Evolutionary conservation across 2,113 vertebrate species (phyloP), one percentile per base, ranked within the genome.

Genomic region (Progne subis): DNA sequence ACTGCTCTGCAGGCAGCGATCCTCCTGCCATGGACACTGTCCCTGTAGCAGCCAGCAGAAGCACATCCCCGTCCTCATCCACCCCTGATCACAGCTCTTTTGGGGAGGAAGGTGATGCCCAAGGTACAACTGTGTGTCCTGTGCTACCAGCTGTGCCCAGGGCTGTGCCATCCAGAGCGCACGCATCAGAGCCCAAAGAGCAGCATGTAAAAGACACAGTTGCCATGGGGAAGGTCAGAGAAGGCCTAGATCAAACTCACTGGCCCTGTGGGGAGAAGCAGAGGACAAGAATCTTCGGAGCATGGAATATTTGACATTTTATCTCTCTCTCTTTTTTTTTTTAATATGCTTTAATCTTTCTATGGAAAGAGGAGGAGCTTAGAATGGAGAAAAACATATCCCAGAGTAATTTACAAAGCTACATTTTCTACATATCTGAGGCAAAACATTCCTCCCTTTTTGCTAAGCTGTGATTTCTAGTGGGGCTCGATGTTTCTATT

Each of bases 351-450:
- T 92, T 94, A 63, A 74, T 94, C 56, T 81, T 78, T 55, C 90
- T 92, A n/a, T 81, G 88, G 94, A 95, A 96, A 92, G 43, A 95
- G 68, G 56, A 93, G 69, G 77, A 90, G 57, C 44, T 71, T 37
- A 49, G 34, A 93, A n/a, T 1, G 2, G 59, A 86, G 31, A 59
- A 81, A 88, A 90, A 65, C 39, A 74, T 43, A 82, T 52, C 79
- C 79, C 79, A 92, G 82, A 57, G 69, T 60, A 63, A 87, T 78
- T 60, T 46, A 8, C 47, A 86, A 94, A 93, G 41, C 88, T 75
- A 84, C 28, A 79, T 92, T 95, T 96, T 95, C 96, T 88, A 90
- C 64, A 34, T 78, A 32, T 55, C 57, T 59, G 31, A 70, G 47
- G 37, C 29, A 57, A 18, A 52, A 55, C 1, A 3, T 85, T 60